Conservation (phyloP, 2,113 vertebrate genomes). For the Rhadina sibilatrix region DNA sequence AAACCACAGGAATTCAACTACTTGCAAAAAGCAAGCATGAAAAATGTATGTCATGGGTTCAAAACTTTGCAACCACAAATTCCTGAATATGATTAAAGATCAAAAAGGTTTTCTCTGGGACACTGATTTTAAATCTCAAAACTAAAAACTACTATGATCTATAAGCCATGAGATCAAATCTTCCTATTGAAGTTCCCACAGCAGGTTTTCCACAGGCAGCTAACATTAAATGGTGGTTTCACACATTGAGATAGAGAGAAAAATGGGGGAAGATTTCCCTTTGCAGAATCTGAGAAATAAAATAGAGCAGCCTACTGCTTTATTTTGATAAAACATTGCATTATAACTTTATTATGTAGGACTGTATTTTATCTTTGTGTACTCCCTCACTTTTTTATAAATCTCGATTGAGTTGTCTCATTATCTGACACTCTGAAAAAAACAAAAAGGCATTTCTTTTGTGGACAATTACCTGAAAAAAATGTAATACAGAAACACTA, state of each 20-base stretch:
- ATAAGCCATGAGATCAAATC: background rate
- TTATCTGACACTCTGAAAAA: background rate
- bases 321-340: background rate
- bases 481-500: background rate
- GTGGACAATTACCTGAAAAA: background rate
- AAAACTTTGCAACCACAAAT: background rate
- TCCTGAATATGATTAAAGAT: constrained; percentile 16
- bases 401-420: background rate
- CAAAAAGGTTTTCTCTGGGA: background rate
- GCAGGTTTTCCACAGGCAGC: background rate
- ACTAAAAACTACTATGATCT: background rate
- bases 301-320: background rate
- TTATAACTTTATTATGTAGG: background rate
- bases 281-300: background rate
- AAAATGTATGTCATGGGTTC: background rate
- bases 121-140: background rate
- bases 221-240: background rate
- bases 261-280: background rate
- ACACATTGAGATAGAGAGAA: background rate
- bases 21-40: background rate
- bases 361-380: background rate
- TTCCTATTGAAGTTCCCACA: background rate
- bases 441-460: background rate
- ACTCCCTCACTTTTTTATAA: background rate
- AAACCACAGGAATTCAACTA: constrained; percentile 15